These are phyloP conservation scores for Myxocyprinus asiaticus DNA, from an alignment of 2,113 vertebrate species.

Conservation along the genomic window DNA sequence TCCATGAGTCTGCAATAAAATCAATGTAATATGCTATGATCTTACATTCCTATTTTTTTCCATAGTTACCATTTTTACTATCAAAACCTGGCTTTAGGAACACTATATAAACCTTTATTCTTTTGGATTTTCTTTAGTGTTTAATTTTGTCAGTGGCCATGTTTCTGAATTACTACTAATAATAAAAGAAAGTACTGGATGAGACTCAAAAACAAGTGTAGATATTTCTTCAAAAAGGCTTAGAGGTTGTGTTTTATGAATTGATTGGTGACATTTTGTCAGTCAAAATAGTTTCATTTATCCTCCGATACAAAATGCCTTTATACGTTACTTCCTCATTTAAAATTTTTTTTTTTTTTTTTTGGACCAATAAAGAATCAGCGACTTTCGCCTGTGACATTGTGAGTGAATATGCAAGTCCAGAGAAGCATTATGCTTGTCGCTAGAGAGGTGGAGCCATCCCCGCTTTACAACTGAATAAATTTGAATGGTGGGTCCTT, in stretches of 20 bases:
- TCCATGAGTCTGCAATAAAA: neutral
- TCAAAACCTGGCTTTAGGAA: too few species aligned
- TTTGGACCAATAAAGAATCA: neutral
- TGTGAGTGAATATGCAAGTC: neutral
- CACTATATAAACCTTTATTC: neutral
- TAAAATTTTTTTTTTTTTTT: too few species aligned
- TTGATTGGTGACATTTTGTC: neutral
- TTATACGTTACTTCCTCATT: neutral
- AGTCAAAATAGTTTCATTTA: too few species aligned
- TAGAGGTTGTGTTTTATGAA: neutral
- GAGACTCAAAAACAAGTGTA: neutral
- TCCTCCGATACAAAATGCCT: too few species aligned
- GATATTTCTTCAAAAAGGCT: neutral
- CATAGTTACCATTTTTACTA: too few species aligned
- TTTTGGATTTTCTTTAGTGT: too few species aligned
- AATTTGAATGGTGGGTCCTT: neutral
- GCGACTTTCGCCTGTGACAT: neutral
- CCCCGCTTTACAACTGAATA: neutral
- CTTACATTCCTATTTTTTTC: too few species aligned
- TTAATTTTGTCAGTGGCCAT: neutral
- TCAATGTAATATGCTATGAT: too few species aligned
- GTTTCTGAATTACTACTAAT: neutral
- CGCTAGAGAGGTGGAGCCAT: neutral
- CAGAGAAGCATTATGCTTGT: too few species aligned
- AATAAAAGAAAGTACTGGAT: too few species aligned